A percentile compares a stretch with the other conserved stretches of the same genome.
phyloP scores from a whole-genome alignment of 2,113 vertebrate genomes.

The Origma solitaria region DNA sequence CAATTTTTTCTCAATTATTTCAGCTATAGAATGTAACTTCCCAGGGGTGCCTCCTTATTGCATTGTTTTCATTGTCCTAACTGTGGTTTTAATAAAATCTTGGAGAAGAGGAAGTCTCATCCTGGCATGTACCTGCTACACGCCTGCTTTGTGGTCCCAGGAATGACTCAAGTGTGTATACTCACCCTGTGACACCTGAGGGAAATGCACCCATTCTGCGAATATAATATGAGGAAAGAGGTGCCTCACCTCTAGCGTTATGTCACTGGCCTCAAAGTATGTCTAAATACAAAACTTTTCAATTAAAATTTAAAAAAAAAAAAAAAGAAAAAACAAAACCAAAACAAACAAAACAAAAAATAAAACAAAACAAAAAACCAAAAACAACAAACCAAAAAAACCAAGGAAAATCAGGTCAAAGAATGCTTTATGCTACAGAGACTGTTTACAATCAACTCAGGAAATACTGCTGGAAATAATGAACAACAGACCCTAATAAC shows the following conservation, averaged over 20 bases:
- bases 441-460: not conserved
- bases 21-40: not conserved
- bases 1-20: not conserved
- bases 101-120: not conserved
- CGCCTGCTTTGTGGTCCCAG: fast-evolving
- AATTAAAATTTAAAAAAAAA: not conserved
- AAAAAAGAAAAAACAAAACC: not conserved
- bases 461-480: not conserved
- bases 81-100: not conserved
- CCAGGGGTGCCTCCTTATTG: not conserved
- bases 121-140: not conserved
- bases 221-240: not conserved
- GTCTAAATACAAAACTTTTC: not conserved
- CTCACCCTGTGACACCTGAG: fast-evolving
- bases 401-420: not conserved
- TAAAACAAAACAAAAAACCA: not conserved
- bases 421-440: not conserved
- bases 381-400: not conserved
- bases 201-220: not conserved
- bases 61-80: not conserved
- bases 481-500: not conserved
- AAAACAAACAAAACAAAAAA: not conserved
- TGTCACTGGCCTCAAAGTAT: not conserved
- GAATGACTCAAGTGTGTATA: not conserved
- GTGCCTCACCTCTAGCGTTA: not conserved